These are phyloP conservation scores for Synergus japonicus DNA, from an alignment of 2,888 invertebrate species.

Conservation along the genomic window DNA sequence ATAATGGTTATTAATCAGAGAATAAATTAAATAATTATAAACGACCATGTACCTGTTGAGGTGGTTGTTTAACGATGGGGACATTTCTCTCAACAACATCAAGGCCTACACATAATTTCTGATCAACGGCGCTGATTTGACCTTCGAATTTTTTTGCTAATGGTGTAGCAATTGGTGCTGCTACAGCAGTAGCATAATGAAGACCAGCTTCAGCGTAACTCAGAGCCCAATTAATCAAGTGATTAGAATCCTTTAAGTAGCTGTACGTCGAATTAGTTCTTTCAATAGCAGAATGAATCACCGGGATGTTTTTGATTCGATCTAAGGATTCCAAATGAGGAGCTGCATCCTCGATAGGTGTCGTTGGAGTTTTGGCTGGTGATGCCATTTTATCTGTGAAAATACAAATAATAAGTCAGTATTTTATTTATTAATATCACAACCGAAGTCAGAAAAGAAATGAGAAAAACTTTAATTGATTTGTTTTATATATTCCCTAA, in stretches of 20 bases:
- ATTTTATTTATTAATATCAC: neutral
- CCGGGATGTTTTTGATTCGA: conserved; percentile 72
- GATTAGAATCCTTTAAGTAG: conserved; percentile 78
- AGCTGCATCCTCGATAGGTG: conserved; percentile 44
- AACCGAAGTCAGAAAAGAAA: neutral
- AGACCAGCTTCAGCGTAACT: conserved; percentile 80
- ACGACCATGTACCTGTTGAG: conserved; percentile 77
- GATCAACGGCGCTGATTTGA: conserved; percentile 79
- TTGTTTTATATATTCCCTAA: neutral
- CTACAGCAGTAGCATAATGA: conserved; percentile 78
- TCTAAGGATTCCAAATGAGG: conserved; percentile 73
- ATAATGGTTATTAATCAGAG: neutral
- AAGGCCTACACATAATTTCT: conserved; percentile 79
- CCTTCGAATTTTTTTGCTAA: conserved; percentile 79
- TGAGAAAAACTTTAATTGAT: neutral
- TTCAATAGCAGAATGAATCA: conserved; percentile 72
- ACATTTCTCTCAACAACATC: conserved; percentile 80
- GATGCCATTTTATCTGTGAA: conserved; percentile 51
- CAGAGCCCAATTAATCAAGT: conserved; percentile 80
- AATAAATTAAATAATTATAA: conserved; percentile 1
- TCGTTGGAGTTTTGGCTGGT: conserved; percentile 44
- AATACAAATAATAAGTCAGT: conserved; percentile 40
- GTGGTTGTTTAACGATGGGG: conserved; percentile 80
- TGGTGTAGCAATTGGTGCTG: conserved; percentile 78
- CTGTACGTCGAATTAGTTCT: conserved; percentile 73